These are phyloP conservation scores for Aleiodes alternator DNA, from an alignment of 2,888 invertebrate species.

Conservation along the genomic window DNA sequence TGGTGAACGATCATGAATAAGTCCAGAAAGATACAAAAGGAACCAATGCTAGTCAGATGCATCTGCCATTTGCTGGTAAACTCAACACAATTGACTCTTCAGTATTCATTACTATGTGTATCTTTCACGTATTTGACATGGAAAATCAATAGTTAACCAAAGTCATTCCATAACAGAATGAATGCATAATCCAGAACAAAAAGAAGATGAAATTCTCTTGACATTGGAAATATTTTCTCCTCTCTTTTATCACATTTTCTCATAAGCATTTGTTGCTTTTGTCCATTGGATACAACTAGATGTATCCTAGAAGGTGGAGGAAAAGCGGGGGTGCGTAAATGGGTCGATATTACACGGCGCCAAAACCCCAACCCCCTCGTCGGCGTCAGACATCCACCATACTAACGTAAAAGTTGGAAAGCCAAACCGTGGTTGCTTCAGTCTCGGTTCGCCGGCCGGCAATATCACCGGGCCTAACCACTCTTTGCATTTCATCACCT, in stretches of 20 bases:
- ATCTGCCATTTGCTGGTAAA: background rate
- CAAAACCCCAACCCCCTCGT: conserved; percentile 52
- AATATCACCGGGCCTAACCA: conserved; percentile 38
- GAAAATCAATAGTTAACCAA: conserved; percentile 22
- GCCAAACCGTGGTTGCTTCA: conserved; percentile 49
- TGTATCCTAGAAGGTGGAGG: too few species aligned
- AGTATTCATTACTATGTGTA: conserved; percentile 19
- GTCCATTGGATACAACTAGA: background rate
- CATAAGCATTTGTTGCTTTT: background rate
- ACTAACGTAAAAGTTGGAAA: conserved; percentile 50
- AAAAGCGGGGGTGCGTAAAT: conserved; percentile 51
- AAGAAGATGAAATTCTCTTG: conserved; percentile 8
- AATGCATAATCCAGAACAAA: background rate
- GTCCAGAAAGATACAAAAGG: conserved; percentile 6
- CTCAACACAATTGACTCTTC: conserved; percentile 23
- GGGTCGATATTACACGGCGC: conserved; percentile 63
- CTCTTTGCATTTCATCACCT: background rate
- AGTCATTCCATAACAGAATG: conserved; percentile 8
- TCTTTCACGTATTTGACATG: background rate
- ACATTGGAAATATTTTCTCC: background rate
- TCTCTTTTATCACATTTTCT: background rate
- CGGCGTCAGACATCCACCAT: conserved; percentile 41
- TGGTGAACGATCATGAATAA: background rate
- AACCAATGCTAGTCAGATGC: background rate
- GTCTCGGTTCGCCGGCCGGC: conserved; percentile 53